Evolutionary conservation across 2,113 vertebrate species (phyloP).

Genomic region (Gasterosteus aculeatus): DNA sequence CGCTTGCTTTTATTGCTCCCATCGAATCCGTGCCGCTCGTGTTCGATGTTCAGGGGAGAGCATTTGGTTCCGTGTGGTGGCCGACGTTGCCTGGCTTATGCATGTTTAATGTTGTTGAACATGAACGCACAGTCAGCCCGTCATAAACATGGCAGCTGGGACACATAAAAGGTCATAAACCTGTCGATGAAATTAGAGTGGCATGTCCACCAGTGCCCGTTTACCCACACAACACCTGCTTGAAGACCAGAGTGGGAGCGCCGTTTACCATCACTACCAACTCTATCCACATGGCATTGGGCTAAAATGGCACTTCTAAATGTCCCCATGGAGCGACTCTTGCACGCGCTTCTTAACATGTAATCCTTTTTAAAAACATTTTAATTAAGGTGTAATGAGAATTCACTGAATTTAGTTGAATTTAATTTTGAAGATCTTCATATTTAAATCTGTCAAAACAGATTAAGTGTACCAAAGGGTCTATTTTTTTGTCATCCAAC

Average conservation of each 20-base stretch:
- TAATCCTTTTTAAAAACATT: neutral
- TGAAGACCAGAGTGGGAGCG: slow-evolving; percentile 50
- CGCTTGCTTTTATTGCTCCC: slow-evolving; percentile 56
- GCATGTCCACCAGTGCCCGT: slow-evolving; percentile 74
- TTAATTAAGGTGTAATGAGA: neutral
- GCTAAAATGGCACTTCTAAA: slow-evolving; percentile 12
- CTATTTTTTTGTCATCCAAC: slow-evolving; percentile 57
- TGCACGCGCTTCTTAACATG: neutral
- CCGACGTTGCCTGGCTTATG: slow-evolving; percentile 70
- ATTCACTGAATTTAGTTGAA: slow-evolving; percentile 2
- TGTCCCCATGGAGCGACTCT: slow-evolving; percentile 14
- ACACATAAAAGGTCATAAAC: slow-evolving; percentile 79
- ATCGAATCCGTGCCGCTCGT: slow-evolving; percentile 41
- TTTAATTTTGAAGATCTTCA: slow-evolving; percentile 8
- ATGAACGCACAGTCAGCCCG: slow-evolving; percentile 78
- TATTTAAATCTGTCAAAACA: slow-evolving; percentile 33
- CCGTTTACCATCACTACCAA: slow-evolving; percentile 37
- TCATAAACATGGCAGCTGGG: slow-evolving; percentile 80
- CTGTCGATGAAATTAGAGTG: slow-evolving; percentile 79
- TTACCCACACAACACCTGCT: slow-evolving; percentile 78
- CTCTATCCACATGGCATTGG: slow-evolving; percentile 21
- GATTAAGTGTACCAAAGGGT: slow-evolving; percentile 48
- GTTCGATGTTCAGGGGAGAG: slow-evolving; percentile 50
- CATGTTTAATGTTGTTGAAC: slow-evolving; percentile 83
- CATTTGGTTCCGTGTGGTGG: slow-evolving; percentile 57